Evolutionary conservation across 2,797 vertebrate genomes (phyloP), one percentile per base, ranked within the genome.

Genomic region (Cygnus olor): DNA sequence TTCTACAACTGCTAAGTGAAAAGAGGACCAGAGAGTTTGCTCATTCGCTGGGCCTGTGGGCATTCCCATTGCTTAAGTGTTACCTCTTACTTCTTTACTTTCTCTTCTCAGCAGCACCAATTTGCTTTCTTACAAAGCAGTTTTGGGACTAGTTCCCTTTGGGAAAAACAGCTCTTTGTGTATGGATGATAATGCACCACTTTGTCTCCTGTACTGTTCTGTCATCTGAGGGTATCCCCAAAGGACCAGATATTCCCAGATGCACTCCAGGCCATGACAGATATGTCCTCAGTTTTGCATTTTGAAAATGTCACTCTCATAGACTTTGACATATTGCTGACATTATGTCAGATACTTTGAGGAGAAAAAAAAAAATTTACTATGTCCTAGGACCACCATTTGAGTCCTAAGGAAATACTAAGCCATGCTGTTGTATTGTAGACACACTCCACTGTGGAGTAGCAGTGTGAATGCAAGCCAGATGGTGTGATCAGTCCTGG

Each of bases 381-480:
- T 44, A 11, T 45, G 12, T 60, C 17, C 17, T 83, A 14, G 15
- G 53, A 71, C 11, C 7, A 61, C 22, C 4, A 28, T 56, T 78
- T 94, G 4, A 13, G 34, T 44, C 60, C 38, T 53, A 47, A 63
- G 38, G 47, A 61, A 57, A 57, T 63, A 66, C 10, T 57, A 80
- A 27, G 44, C 14, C 64, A 53, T 61, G n/a, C 18, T 20, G 36
- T 0, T 0, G 0, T n/a, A n/a, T 21, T 25, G 13, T 14, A 90
- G 57, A 21, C 32, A 60, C 14, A 42, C 9, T 66, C 25, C 21
- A 16, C n/a, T 60, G n/a, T 60, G 61, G 25, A 91, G 51, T 8
- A 9, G n/a, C 53, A 57, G 8, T 24, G 18, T 73, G 24, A 74
- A 65, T 32, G 6, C 30, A 83, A 40, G 6, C 36, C 45, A 63